Percentiles rank a stretch among this genome's conserved stretches.
Conservation (phyloP, 1,140 invertebrate species). For the Drosophila watanabei region DNA sequence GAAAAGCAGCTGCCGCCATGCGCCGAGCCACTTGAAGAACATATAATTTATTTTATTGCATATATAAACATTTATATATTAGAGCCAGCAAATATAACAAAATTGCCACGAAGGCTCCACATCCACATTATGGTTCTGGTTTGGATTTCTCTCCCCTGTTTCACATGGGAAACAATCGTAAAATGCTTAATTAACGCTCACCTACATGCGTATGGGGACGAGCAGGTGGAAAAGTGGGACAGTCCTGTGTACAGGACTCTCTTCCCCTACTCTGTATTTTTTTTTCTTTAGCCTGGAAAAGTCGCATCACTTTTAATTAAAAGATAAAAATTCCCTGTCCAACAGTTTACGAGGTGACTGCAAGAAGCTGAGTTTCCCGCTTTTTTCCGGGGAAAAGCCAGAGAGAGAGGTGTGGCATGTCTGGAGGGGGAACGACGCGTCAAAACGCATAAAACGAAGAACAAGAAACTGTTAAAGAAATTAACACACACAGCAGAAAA, state of each 20-base stretch:
- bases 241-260: constrained; percentile 18
- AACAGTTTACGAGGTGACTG: constrained; percentile 33
- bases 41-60: constrained; percentile 58
- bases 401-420: background rate
- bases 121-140: constrained; percentile 15
- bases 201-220: constrained; percentile 17
- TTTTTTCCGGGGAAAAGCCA: background rate
- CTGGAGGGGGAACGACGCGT: constrained; percentile 26
- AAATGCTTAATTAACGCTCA: constrained; percentile 73
- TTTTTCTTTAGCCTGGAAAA: constrained; percentile 19
- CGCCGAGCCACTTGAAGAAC: constrained; percentile 50
- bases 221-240: constrained; percentile 17
- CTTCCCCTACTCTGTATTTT: background rate
- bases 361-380: background rate
- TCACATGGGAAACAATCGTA: constrained; percentile 47
- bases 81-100: constrained; percentile 49
- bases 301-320: constrained; percentile 79
- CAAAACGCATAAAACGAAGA: constrained; percentile 75
- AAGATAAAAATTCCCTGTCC: constrained; percentile 77
- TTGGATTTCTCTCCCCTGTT: constrained; percentile 10
- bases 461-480: constrained; percentile 74
- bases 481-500: constrained; percentile 51
- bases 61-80: constrained; percentile 54
- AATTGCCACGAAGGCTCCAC: constrained; percentile 15
- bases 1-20: constrained; percentile 62